Evolutionary conservation across 2,888 invertebrate species (phyloP).

Genomic region (Sphaeridia pumilis): DNA sequence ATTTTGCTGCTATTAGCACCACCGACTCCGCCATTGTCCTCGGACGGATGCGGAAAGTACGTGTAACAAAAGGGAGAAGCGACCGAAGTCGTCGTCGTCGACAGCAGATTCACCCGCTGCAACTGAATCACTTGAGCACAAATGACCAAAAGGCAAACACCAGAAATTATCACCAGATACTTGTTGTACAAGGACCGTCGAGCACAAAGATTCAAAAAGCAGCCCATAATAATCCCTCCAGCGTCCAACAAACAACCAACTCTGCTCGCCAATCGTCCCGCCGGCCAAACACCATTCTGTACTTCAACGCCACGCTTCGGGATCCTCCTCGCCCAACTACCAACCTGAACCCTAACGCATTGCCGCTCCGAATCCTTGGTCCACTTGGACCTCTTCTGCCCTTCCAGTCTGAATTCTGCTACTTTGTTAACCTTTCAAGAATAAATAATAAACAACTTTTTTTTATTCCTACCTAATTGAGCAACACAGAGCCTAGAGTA

Average conservation of each 20-base stretch:
- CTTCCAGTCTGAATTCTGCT: conserved; percentile 3
- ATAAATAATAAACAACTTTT: too few species aligned
- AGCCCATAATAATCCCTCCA: not conserved
- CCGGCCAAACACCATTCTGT: too few species aligned
- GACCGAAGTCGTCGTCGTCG: conserved; percentile 30
- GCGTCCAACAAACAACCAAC: not conserved
- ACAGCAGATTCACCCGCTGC: conserved; percentile 21
- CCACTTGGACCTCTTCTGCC: not conserved
- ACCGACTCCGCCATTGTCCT: not conserved
- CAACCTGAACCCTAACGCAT: not conserved
- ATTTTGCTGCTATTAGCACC: not conserved
- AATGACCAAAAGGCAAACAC: conserved; percentile 23
- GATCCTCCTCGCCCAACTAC: not conserved
- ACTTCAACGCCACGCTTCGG: not conserved
- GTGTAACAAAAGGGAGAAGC: conserved; percentile 19
- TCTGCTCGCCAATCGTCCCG: too few species aligned
- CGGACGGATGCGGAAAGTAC: conserved; percentile 5
- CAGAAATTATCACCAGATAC: conserved; percentile 21
- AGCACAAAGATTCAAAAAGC: not conserved
- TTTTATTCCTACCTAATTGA: too few species aligned
- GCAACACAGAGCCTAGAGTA: too few species aligned
- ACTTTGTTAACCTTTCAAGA: too few species aligned
- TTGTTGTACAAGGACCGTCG: not conserved
- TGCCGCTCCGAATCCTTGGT: too few species aligned
- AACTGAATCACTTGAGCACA: conserved; percentile 34